Evolutionary conservation across 2,113 vertebrate species (phyloP), one percentile per base, ranked within the genome.

Genomic region (Mesoclemmys tuberculata): DNA sequence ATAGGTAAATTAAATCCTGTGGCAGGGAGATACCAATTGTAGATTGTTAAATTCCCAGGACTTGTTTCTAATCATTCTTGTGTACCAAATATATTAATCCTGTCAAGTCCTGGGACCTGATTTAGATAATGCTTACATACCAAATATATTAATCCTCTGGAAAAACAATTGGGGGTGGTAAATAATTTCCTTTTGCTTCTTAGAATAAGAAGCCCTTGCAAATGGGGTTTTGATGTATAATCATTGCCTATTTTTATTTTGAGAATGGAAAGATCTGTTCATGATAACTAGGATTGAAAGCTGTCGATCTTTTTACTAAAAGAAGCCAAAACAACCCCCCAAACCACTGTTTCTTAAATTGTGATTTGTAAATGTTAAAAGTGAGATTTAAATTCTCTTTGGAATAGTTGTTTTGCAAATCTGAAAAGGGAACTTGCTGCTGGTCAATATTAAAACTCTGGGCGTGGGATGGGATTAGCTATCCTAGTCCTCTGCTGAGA

Each of bases 331-430:
- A 54, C 8, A 88, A 84, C 22, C 10, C 18, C 26, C 9, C n/a
- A 38, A 64, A 74, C 22, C 77, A 5, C 82, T 86, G 46, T 90
- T 90, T 78, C 35, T 29, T 82, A 87, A 89, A 89, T 26, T 74
- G 26, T 75, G 82, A 10, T 52, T 84, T 88, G 3, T 68, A 38
- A 44, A 26, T 26, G 10, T 71, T 71, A 71, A 19, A 71, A 38
- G 68, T 61, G 27, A 85, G 91, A 93, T 35, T 91, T 41, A 85
- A 82, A 92, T 95, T 94, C 58, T 4, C 0, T 92, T 91, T 92
- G 92, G 75, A 87, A 54, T 64, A 92, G 92, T 95, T 93, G 89
- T 55, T 46, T 90, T 79, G 84, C 77, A 94, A 86, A 90, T 95
- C 46, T 1, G 96, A 93, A 64, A 80, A 82, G 82, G 49, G 85